Evolutionary conservation across 1,140 invertebrate genomes (phyloP).

Genomic region (Drosophila guanche): DNA sequence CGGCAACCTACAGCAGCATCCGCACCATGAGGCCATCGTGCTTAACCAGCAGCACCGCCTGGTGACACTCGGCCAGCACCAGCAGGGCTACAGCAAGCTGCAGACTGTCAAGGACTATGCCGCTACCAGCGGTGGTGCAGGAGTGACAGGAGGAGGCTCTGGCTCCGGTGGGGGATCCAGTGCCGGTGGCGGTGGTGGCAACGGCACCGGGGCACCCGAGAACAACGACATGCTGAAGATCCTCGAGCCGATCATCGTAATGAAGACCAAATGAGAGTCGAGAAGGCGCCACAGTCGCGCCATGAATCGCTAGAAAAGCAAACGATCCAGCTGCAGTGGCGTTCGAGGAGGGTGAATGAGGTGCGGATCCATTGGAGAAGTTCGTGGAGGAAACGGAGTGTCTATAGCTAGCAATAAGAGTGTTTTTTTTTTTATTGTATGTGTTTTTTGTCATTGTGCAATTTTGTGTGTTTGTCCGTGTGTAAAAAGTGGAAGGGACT

Average conservation of each 20-base stretch:
- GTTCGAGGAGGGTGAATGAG: neutral
- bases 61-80: slow-evolving; percentile 48
- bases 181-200: slow-evolving; percentile 28
- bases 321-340: neutral
- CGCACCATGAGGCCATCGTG: slow-evolving; percentile 67
- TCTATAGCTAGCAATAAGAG: slow-evolving; percentile 48
- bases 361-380: neutral
- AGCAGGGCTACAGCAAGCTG: slow-evolving; percentile 64
- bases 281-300: slow-evolving; percentile 49
- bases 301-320: slow-evolving; percentile 27
- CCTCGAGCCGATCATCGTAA: slow-evolving; percentile 83
- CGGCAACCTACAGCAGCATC: slow-evolving; percentile 53
- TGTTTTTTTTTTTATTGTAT: slow-evolving; percentile 27
- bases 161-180: slow-evolving; percentile 16
- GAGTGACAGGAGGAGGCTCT: slow-evolving; percentile 9
- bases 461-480: neutral
- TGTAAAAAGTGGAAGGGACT: slow-evolving; percentile 31
- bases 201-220: slow-evolving; percentile 52
- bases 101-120: slow-evolving; percentile 36
- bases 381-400: slow-evolving; percentile 5
- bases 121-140: neutral
- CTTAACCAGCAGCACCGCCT: slow-evolving; percentile 64
- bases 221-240: slow-evolving; percentile 83
- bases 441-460: slow-evolving; percentile 4
- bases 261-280: slow-evolving; percentile 83